Evolutionary conservation across 2,888 invertebrate species (phyloP).

Genomic region (Dicyrtomina minuta): DNA sequence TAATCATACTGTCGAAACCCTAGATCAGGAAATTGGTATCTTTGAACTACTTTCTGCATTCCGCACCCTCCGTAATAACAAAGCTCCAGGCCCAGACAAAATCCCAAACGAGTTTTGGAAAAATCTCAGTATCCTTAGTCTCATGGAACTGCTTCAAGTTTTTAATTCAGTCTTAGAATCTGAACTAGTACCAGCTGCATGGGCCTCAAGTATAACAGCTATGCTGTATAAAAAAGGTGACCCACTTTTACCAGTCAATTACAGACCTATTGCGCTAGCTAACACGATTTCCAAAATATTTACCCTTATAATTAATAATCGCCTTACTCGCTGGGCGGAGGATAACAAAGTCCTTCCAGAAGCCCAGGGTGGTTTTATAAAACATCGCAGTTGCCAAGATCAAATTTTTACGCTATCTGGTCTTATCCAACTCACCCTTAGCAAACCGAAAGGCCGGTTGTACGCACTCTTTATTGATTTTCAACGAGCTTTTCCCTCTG

Average conservation of each 20-base stretch:
- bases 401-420: slow-evolving; percentile 32
- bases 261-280: slow-evolving; percentile 35
- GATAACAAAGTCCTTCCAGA: slow-evolving; percentile 45
- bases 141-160: neutral
- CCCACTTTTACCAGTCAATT: slow-evolving; percentile 37
- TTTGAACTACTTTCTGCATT: too few relatives aligned
- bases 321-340: slow-evolving; percentile 40
- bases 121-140: neutral
- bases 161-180: neutral
- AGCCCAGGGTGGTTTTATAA: slow-evolving; percentile 51
- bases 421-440: neutral
- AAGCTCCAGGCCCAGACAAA: slow-evolving; percentile 21
- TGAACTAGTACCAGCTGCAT: neutral
- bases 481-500: too few relatives aligned
- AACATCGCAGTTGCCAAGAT: slow-evolving; percentile 42
- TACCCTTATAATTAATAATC: neutral
- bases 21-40: too few relatives aligned
- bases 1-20: too few relatives aligned
- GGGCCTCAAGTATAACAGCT: slow-evolving; percentile 37
- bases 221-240: slow-evolving; percentile 46
- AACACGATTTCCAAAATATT: slow-evolving; percentile 5
- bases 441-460: slow-evolving; percentile 6
- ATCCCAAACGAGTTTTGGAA: slow-evolving; percentile 14
- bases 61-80: neutral
- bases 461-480: too few relatives aligned